These are phyloP conservation scores for Tenthredo notha DNA, from an alignment of 2,888 invertebrate species.

Conservation along the genomic window DNA sequence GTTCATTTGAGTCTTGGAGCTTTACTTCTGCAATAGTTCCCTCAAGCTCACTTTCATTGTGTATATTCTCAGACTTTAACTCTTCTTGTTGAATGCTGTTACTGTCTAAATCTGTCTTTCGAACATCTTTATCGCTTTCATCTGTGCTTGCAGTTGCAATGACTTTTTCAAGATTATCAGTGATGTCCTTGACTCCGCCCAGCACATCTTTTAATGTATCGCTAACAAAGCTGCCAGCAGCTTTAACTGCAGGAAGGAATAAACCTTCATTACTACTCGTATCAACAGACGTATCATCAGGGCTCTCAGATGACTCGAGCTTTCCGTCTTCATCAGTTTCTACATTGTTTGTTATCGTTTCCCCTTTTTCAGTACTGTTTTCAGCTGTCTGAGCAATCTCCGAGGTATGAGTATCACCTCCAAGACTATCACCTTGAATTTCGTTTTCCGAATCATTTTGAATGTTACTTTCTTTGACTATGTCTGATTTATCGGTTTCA, in stretches of 20 bases:
- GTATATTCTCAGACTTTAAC: background rate
- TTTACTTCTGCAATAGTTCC: conserved; percentile 10
- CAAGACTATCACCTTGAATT: conserved; percentile 28
- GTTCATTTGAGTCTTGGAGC: conserved; percentile 2
- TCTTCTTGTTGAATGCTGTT: conserved; percentile 11
- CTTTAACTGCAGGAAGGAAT: background rate
- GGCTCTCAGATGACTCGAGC: background rate
- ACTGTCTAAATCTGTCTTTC: conserved; percentile 32
- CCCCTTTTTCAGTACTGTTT: background rate
- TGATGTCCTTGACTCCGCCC: conserved; percentile 41
- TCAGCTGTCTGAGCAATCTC: background rate
- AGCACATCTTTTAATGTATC: conserved; percentile 34
- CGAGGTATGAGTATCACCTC: conserved; percentile 19
- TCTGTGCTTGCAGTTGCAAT: background rate
- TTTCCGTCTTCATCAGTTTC: conserved; percentile 15
- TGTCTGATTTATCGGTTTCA: conserved; percentile 54
- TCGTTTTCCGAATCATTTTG: conserved; percentile 49
- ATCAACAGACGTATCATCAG: conserved; percentile 12
- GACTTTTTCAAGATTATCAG: conserved; percentile 45
- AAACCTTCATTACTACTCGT: conserved; percentile 15
- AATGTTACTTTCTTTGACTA: conserved; percentile 47
- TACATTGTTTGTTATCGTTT: background rate
- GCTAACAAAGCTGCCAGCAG: conserved; percentile 32
- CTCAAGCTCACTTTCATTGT: conserved; percentile 35
- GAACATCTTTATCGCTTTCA: conserved; percentile 47